phyloP scores from a whole-genome alignment of 1,140 invertebrate species.

The Mamestra configurata region DNA sequence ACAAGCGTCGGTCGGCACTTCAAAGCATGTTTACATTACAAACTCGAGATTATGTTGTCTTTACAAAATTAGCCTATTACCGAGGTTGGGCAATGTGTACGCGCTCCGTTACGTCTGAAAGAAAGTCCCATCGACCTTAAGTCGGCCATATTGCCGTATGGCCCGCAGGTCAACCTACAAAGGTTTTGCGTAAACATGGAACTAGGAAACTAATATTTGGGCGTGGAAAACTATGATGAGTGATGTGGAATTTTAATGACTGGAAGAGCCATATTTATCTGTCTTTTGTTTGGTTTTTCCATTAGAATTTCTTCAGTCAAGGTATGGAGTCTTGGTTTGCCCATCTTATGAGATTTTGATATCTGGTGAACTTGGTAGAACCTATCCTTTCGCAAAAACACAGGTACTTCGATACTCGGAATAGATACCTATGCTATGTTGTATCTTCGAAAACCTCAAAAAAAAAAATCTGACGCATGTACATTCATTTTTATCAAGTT shows the following conservation, averaged over 20 bases:
- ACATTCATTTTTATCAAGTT: too few relatives aligned
- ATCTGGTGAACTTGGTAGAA: too few relatives aligned
- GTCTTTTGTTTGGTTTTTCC: neutral
- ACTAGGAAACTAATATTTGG: conserved; percentile 34
- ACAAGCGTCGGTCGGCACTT: conserved; percentile 67
- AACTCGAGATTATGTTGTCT: conserved; percentile 78
- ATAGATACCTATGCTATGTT: too few relatives aligned
- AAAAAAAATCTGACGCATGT: too few relatives aligned
- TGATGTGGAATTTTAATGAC: too few relatives aligned
- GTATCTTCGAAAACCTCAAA: too few relatives aligned
- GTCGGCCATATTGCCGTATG: conserved; percentile 14
- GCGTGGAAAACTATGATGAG: conserved; percentile 10
- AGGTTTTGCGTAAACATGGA: conserved; percentile 43
- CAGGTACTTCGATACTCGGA: too few relatives aligned
- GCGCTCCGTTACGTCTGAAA: conserved; percentile 68
- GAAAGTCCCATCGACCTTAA: conserved; percentile 60
- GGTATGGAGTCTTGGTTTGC: too few relatives aligned
- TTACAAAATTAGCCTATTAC: conserved; percentile 82
- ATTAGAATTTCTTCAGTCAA: neutral
- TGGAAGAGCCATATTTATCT: too few relatives aligned
- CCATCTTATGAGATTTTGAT: too few relatives aligned
- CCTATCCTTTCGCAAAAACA: too few relatives aligned
- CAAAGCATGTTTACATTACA: conserved; percentile 74
- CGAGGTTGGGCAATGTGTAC: conserved; percentile 76
- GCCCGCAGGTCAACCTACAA: neutral